Evolutionary conservation across 2,888 invertebrate genomes (phyloP), one percentile per base, ranked within the genome.

Genomic region (Acleris laterana): DNA sequence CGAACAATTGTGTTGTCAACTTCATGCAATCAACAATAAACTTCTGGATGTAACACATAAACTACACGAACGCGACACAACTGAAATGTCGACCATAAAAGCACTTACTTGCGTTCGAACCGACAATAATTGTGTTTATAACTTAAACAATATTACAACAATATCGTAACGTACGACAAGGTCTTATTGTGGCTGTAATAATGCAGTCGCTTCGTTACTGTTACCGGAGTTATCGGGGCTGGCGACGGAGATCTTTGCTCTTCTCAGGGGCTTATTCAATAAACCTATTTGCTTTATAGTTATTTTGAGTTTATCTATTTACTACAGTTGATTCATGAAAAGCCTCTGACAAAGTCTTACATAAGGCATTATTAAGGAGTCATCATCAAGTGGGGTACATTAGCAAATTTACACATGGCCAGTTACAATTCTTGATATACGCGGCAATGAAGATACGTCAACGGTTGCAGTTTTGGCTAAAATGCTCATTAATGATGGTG

Each of bases 171-270:
- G 66, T 28, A 61, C 46, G 44, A 61, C 60, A 32, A 55, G 50
- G 49, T 50, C 57, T 66, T 66, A 62, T 63, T 56, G 71, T 62
- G 71, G 70, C 70, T 38, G 46, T 66, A 66, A 72, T 77, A 78
- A 77, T 78, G 74, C 76, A 73, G 73, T 67, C 74, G 72, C 78
- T 74, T 78, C 76, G 74, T 70, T 63, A 52, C 69, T 17, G 56
- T 50, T 32, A 62, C 70, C 63, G 66, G 67, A 75, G 73, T 79
- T 79, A 80, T 79, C 77, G 78, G 71, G 63, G 70, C 69, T 68
- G 63, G 74, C 72, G 71, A 75, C 75, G 75, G 77, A 74, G 55
- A 38, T 42, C 32, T 44, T 17, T 42, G 38, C 25, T 42, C 51
- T 38, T 19, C 60, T 60, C 38, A 38, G 7, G 16, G 38, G 5